These are phyloP conservation scores for Zeuzera pyrina DNA, from an alignment of 2,888 invertebrate species.

Conservation along the genomic window DNA sequence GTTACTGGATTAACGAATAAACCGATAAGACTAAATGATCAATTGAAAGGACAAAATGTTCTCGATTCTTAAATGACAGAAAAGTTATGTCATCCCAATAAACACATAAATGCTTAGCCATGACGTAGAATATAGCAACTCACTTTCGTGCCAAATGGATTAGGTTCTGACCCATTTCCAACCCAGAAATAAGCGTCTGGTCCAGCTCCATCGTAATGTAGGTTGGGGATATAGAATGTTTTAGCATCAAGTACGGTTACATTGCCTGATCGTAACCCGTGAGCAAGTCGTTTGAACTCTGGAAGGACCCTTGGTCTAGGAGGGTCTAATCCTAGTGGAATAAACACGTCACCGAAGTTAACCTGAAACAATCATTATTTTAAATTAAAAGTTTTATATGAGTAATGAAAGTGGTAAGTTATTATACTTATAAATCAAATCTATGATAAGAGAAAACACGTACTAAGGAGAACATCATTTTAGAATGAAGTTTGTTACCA, in stretches of 20 bases:
- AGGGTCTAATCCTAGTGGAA: constrained; percentile 82
- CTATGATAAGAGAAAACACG: no score
- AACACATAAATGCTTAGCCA: no score
- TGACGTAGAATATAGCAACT: no score
- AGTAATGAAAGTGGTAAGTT: no score
- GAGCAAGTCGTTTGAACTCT: constrained; percentile 89
- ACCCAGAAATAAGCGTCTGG: constrained; percentile 97
- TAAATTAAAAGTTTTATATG: neutral
- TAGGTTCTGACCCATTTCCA: constrained; percentile 89
- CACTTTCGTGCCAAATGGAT: constrained; percentile 85
- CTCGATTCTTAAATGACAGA: no score
- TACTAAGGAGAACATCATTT: no score
- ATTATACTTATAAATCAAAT: no score
- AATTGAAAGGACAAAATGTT: no score
- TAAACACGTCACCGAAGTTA: constrained; percentile 89
- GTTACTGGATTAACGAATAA: no score
- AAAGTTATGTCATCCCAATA: no score
- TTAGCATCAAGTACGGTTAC: constrained; percentile 93
- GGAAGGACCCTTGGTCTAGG: constrained; percentile 87
- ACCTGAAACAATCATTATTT: constrained; percentile 72
- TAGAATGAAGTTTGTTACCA: no score
- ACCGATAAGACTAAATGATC: no score
- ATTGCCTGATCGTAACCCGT: constrained; percentile 91
- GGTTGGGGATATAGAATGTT: constrained; percentile 92
- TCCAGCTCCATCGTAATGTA: constrained; percentile 93